phyloP scores from a whole-genome alignment of 2,113 vertebrate genomes.

The Syrmaticus mikado region DNA sequence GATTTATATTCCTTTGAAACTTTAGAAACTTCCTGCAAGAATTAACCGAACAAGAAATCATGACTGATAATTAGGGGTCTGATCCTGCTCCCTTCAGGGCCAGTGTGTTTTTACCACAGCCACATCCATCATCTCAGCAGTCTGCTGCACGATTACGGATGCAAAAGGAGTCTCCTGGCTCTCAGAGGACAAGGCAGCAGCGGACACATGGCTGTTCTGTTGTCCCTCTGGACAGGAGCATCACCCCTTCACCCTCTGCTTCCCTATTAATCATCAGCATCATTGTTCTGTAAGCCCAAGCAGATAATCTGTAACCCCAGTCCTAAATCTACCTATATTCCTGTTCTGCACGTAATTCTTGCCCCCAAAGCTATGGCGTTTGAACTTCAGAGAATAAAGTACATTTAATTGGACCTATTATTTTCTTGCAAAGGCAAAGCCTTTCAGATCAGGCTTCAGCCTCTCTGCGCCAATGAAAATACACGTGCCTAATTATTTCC shows the following conservation, averaged over 20 bases:
- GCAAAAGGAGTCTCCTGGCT: neutral
- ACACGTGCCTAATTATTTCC: conserved; percentile 76
- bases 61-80: conserved; percentile 42
- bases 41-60: neutral
- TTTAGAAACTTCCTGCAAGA: conserved; percentile 48
- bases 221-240: neutral
- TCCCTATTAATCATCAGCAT: neutral
- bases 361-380: conserved; percentile 66
- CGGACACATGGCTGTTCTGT: neutral
- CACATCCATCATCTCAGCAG: neutral
- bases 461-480: conserved; percentile 73
- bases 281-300: neutral
- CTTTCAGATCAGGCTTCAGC: conserved; percentile 74
- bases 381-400: conserved; percentile 77
- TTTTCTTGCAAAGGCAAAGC: conserved; percentile 69
- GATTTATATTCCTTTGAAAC: conserved; percentile 59
- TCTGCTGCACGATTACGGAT: neutral
- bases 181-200: neutral
- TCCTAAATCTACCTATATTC: neutral
- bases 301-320: conserved; percentile 3
- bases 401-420: conserved; percentile 76
- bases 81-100: conserved; percentile 38
- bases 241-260: neutral
- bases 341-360: conserved; percentile 56
- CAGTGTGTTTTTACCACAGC: conserved; percentile 23